Evolutionary conservation across 2,113 vertebrate species (phyloP), one percentile per base, ranked within the genome.

Genomic region (Ginglymostoma cirratum): DNA sequence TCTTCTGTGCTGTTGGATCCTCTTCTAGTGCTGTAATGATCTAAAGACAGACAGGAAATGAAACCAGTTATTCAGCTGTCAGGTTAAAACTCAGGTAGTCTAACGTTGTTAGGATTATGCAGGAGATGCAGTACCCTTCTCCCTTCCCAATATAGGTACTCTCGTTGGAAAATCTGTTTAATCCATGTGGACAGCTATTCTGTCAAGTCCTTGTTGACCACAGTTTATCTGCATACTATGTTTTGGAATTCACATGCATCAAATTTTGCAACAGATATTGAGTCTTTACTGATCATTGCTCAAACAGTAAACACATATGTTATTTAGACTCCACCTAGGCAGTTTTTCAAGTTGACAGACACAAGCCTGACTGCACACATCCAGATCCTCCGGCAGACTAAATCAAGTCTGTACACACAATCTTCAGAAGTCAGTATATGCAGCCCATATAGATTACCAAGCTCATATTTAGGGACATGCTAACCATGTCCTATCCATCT

Each of bases 1-100:
- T 99, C 97, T 99, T 99, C 98, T 99, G 99, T 69, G 99, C 99
- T 0, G 98, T 99, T 89, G 98, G 96, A 96, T 99, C 99, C 97
- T 99, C 99, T 97, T 99, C 99, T 97, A 99, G 97, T 34, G 99
- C 99, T 0, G 98, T 99, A 96, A 99, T 99, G 97, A 99, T 99
- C 99, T 99, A 97, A 96, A 1, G 87, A 94, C 12, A 85, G 55
- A 30, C 94, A 52, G 76, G 94, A 94, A 42, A 24, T 30, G 45
- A 52, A 72, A 52, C 2, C 42, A 5, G 8, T 52, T 72, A 52
- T 95, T 70, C 38, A 45, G 38, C 7, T 21, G 38, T 69, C 55
- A 52, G 69, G 38, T 38, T 66, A 34, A 93, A 93, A 15, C 34
- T 66, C 34, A 42, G 34, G 30, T 38, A n/a, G 48, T 34, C 27